Percentiles rank a stretch among this genome's conserved stretches.
Evolutionary conservation across 2,888 invertebrate species (phyloP).

Genomic region (Terebella lapidaria): DNA sequence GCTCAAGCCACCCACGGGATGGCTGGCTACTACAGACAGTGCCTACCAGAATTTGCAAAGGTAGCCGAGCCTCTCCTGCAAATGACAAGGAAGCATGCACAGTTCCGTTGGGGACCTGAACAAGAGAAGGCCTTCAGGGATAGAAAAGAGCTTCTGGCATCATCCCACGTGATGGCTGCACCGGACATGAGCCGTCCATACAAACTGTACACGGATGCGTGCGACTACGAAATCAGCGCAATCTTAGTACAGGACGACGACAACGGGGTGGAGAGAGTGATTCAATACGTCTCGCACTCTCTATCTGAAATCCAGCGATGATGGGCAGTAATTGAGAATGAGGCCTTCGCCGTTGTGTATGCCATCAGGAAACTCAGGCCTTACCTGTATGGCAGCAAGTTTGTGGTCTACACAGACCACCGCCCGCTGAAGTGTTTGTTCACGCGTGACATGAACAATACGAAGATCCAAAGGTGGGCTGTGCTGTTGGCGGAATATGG

Average conservation of each 20-base stretch:
- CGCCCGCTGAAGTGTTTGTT: not conserved
- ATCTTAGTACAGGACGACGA: not conserved
- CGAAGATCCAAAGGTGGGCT: constrained; percentile 2
- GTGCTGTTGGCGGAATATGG: not conserved
- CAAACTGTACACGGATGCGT: not conserved
- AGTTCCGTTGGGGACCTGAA: not conserved
- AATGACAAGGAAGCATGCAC: not conserved
- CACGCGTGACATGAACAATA: not conserved
- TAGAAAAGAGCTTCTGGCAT: not conserved
- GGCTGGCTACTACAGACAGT: constrained; percentile 1
- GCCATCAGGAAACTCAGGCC: not conserved
- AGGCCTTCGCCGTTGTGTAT: constrained; percentile 1
- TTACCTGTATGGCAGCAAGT: not conserved
- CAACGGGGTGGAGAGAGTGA: not conserved
- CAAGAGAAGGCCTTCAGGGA: not conserved
- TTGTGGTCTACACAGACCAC: not conserved
- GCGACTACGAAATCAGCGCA: not conserved
- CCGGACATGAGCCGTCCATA: not conserved
- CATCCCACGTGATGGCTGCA: not conserved
- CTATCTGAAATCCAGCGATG: not conserved
- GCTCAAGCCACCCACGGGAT: not conserved
- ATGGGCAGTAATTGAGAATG: constrained; percentile 1
- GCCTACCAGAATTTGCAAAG: not conserved
- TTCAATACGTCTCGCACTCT: constrained; percentile 1
- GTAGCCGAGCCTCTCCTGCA: constrained; percentile 1